Percentiles rank a stretch among this genome's conserved stretches.
phyloP scores from a whole-genome alignment of 1,140 invertebrate genomes.

The Cephus cinctus region DNA sequence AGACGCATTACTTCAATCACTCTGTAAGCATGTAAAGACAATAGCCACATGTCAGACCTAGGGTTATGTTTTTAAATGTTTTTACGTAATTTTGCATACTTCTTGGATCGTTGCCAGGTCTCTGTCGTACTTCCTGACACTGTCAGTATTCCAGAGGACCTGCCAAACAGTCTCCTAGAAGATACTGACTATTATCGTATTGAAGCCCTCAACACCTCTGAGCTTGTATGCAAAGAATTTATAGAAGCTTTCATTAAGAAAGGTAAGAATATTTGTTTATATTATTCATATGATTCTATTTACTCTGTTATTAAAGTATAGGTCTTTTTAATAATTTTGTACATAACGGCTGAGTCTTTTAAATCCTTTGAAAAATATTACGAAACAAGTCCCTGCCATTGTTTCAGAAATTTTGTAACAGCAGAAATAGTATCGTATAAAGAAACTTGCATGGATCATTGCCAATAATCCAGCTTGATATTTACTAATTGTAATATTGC shows the following conservation, averaged over 20 bases:
- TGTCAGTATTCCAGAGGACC: constrained; percentile 41
- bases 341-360: too few species aligned
- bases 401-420: too few species aligned
- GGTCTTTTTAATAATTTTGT: too few species aligned
- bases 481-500: too few species aligned
- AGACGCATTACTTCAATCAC: constrained; percentile 56
- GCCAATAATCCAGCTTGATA: too few species aligned
- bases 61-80: constrained; percentile 28
- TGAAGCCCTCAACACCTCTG: constrained; percentile 40
- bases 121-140: constrained; percentile 58
- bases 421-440: too few species aligned
- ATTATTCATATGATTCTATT: not conserved
- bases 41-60: constrained; percentile 9
- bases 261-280: constrained; percentile 35
- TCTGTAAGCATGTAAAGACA: constrained; percentile 45
- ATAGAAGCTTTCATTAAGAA: constrained; percentile 57
- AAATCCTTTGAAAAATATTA: too few species aligned
- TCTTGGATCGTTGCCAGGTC: constrained; percentile 50
- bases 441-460: too few species aligned
- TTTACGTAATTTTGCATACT: constrained; percentile 42
- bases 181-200: constrained; percentile 62
- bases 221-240: constrained; percentile 57
- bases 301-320: too few species aligned
- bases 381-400: too few species aligned
- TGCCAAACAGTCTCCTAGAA: constrained; percentile 42